Percentiles rank a stretch among this genome's conserved stretches.
These are phyloP conservation scores for Sussaba pulchella DNA, from an alignment of 2,888 invertebrate species.

Conservation along the genomic window DNA sequence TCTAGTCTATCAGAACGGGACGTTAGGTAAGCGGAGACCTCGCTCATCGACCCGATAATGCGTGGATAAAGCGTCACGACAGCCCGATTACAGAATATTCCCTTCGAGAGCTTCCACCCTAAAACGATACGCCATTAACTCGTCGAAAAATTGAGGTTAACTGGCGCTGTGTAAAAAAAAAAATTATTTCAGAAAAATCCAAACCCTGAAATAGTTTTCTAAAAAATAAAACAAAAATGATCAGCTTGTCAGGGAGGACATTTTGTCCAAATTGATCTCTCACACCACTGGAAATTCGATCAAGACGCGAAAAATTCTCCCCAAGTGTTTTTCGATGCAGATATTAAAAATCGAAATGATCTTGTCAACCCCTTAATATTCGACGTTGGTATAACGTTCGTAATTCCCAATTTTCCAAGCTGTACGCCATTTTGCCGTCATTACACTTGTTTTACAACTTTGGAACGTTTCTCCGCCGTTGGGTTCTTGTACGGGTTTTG, in stretches of 20 bases:
- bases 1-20: conserved; percentile 12
- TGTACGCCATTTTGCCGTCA: not conserved
- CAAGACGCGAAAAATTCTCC: not conserved
- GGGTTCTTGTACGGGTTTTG: conserved; percentile 19
- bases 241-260: too few relatives aligned
- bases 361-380: not conserved
- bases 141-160: not conserved
- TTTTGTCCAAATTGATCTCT: too few relatives aligned
- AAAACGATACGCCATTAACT: not conserved
- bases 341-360: not conserved
- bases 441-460: conserved; percentile 23
- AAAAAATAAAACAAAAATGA: too few relatives aligned
- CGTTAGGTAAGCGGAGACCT: conserved; percentile 2
- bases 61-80: conserved; percentile 29
- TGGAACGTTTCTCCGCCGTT: not conserved
- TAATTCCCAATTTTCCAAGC: conserved; percentile 1
- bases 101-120: conserved; percentile 1
- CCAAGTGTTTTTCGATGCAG: not conserved
- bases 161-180: too few relatives aligned
- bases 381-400: not conserved
- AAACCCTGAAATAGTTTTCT: too few relatives aligned
- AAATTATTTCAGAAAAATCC: too few relatives aligned
- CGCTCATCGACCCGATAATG: conserved; percentile 27
- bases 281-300: too few relatives aligned
- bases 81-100: conserved; percentile 10